These are phyloP conservation scores for Aphelenchoides besseyi DNA, from an alignment of 1,140 invertebrate species.

Conservation along the genomic window DNA sequence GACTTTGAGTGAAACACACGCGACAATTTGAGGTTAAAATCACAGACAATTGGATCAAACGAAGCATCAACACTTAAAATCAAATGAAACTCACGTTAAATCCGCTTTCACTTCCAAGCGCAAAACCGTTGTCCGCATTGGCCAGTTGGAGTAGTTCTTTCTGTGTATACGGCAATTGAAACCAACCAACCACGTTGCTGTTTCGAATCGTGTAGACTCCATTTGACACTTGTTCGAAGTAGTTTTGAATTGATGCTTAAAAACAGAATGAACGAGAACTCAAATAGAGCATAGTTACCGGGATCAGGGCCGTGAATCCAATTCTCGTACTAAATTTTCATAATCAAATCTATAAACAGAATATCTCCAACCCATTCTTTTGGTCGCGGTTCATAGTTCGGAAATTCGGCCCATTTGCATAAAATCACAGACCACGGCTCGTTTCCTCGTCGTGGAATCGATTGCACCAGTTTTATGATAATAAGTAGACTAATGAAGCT, in stretches of 20 bases:
- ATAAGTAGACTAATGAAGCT: too few species aligned
- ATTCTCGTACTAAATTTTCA: constrained; percentile 11
- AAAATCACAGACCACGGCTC: constrained; percentile 61
- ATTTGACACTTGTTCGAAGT: constrained; percentile 53
- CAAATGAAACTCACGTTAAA: constrained; percentile 24
- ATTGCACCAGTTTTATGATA: not conserved
- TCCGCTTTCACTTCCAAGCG: constrained; percentile 29
- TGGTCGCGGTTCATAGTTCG: constrained; percentile 45
- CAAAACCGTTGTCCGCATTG: constrained; percentile 38
- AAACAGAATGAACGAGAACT: not conserved
- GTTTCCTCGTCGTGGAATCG: constrained; percentile 48
- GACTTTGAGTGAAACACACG: too few species aligned
- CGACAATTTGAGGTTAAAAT: too few species aligned
- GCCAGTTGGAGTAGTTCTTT: constrained; percentile 50
- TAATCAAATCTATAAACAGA: constrained; percentile 1
- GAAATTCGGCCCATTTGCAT: constrained; percentile 54
- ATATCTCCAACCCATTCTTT: constrained; percentile 52
- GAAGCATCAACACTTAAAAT: constrained; percentile 19
- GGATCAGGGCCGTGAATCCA: constrained; percentile 7
- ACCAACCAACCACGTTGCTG: constrained; percentile 56
- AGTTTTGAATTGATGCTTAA: constrained; percentile 55
- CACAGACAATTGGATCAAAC: too few species aligned
- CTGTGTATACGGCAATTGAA: constrained; percentile 50
- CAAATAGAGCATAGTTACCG: not conserved
- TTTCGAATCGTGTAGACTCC: constrained; percentile 55